phyloP scores from a whole-genome alignment of 2,113 vertebrate genomes.

The Malurus alboscapulatus region DNA sequence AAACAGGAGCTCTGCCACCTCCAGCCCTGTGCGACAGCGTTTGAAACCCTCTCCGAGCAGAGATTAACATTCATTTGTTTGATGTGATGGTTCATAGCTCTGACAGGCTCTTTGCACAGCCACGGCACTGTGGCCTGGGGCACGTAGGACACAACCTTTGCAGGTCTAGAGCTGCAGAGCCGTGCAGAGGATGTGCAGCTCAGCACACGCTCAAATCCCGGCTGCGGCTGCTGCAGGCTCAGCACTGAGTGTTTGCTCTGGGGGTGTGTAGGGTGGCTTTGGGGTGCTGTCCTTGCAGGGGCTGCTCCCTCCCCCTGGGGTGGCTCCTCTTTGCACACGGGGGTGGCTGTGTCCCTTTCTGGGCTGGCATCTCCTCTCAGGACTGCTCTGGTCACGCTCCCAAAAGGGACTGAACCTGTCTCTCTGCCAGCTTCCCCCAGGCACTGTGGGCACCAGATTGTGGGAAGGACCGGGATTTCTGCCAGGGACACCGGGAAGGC shows the following conservation, averaged over 20 bases:
- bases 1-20: not conserved
- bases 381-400: not conserved
- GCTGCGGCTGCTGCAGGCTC: not conserved
- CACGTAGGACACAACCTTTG: rapidly evolving
- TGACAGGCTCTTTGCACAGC: not conserved
- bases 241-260: not conserved
- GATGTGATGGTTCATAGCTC: not conserved
- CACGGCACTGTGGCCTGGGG: not conserved
- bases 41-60: not conserved
- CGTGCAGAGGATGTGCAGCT: rapidly evolving
- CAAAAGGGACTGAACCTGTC: not conserved
- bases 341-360: rapidly evolving
- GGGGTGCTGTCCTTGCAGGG: rapidly evolving
- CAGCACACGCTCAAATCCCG: rapidly evolving
- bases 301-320: not conserved
- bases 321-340: not conserved
- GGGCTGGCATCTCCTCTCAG: not conserved
- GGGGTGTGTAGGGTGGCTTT: not conserved
- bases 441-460: rapidly evolving
- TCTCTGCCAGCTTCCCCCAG: not conserved
- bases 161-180: not conserved
- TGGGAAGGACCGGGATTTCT: not conserved
- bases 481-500: not conserved
- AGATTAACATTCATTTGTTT: not conserved
- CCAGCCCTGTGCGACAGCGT: not conserved